phyloP scores from a whole-genome alignment of 2,113 vertebrate genomes.

The Passer montanus region DNA sequence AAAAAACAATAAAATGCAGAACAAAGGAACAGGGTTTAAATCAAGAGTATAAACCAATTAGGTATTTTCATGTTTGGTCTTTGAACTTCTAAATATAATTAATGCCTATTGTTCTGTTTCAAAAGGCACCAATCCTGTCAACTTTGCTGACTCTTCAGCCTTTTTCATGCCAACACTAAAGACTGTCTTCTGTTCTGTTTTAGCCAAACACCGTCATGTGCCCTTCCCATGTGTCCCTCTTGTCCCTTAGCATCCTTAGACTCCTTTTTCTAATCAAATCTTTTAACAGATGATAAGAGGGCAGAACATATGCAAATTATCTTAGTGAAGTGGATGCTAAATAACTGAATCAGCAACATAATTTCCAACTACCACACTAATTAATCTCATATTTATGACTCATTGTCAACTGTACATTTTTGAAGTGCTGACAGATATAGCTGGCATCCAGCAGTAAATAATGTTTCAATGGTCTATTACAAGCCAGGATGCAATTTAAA shows the following conservation, averaged over 20 bases:
- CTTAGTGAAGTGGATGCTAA: slow-evolving; percentile 40
- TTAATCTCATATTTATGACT: slow-evolving; percentile 53
- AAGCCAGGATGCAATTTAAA: slow-evolving; percentile 25
- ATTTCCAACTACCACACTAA: slow-evolving; percentile 13
- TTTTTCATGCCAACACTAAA: neutral
- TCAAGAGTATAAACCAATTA: slow-evolving; percentile 13
- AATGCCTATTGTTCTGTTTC: neutral
- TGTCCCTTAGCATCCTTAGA: neutral
- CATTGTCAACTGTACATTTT: slow-evolving; percentile 27
- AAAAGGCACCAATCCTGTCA: neutral
- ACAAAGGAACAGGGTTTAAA: neutral
- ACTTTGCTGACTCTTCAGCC: neutral
- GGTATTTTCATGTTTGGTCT: neutral
- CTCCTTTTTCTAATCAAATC: slow-evolving; percentile 21
- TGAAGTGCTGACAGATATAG: slow-evolving; percentile 44
- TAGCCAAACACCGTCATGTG: neutral
- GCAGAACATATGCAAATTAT: slow-evolving; percentile 26
- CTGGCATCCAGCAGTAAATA: slow-evolving; percentile 2
- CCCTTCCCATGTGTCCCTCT: neutral
- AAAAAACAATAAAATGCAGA: neutral
- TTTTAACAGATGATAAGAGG: slow-evolving; percentile 20
- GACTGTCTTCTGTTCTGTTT: neutral
- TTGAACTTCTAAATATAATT: slow-evolving; percentile 31
- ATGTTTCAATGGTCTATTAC: slow-evolving; percentile 21
- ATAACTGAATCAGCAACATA: slow-evolving; percentile 53